Base-by-base conservation (phyloP, 2,797 vertebrate species). In the Melanogrammus aeglefinus region DNA sequence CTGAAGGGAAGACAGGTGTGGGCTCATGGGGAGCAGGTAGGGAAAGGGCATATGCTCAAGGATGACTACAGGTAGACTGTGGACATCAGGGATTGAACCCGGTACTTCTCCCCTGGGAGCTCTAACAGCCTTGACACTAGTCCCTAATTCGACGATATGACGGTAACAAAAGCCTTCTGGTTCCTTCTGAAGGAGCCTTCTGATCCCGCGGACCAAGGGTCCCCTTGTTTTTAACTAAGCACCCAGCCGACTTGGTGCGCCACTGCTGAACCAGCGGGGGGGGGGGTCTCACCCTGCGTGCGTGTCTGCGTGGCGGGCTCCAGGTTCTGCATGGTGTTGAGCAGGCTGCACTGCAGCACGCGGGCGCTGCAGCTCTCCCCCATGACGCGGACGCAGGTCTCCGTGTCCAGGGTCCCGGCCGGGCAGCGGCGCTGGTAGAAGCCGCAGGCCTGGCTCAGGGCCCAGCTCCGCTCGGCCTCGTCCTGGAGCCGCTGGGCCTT, bases 381-480 rank as follows among this genome's bases (percentile, higher is more conserved):
- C 87, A 95, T 96, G 85, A 95, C 90, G 0, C 79, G 88, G 79
- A 94, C 2, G 57, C 96, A 97, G 83, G 82, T 69, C 7, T 93
- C 93, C 6, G 85, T 86, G 80, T 84, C 86, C 72, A 84, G 39
- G 8, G 94, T 91, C 1, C 79, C 83, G 0, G 91, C 41, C 0
- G 86, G 90, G 80, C 96, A 97, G 77, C 94, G 94, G 0, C 70
- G 92, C 75, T 92, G 94, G 86, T 97, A 97, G 86, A 93, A 94
- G 0, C 94, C 94, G 79, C 96, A 97, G 14, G 91, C 92, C 88
- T 95, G 95, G 85, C 96, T 97, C 85, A 97, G 89, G 0, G 93
- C 93, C 96, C 95, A 94, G 81, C 95, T 95, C 82, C 95, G 91
- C 84, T 96, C 93, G 0, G 91, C 82, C 83, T 94, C 93, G 13